Evolutionary conservation across 1,140 invertebrate genomes (phyloP), one percentile per base, ranked within the genome.

Genomic region (Papilio aristodemus): DNA sequence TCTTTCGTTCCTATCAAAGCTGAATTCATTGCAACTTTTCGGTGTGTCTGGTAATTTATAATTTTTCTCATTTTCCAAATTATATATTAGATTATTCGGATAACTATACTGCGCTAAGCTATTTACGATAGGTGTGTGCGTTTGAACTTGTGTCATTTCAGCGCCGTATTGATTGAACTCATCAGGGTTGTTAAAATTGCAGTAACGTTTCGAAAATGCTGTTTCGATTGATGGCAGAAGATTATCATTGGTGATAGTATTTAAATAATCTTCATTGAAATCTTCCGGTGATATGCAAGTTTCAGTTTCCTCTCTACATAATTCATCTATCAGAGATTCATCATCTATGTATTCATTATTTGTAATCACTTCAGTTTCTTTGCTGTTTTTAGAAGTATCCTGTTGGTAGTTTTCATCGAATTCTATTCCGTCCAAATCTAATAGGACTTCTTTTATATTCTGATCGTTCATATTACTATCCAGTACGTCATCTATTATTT

Each of bases 71-170:
- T 43, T 72, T 39, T 87, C 85, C 41, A 91, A 76, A 75, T 89
- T 90, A 37, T 88, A 83, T 11, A 91, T 68, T 25, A 90, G 83
- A 66, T 92, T 92, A 70, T 92, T 89, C 11, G 87, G 85, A 77
- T 91, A 91, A 69, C 87, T 91, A 60, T 90, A 92, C 68, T 90
- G 83, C 37, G 92, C 91, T 60, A 92, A 64, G 71, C 85, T 92
- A 67, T 84, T 87, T 6, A 91, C 73, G 13, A 77, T 67, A 59
- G 77, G 76, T 54, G 76, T 68, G 63, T 72, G 50, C 74, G 68
- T 70, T 80, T 60, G 77, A 41, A 41, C 72, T 27, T 77, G 57
- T 27, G 70, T 71, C 41, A 71, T 69, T 63, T 78, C 70, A 38
- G 67, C 73, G 37, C 85, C 73, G 54, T 76, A 81, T 60, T 79